These are phyloP conservation scores for Nannospalax galili DNA, from an alignment of 2,113 vertebrate species.

Conservation along the genomic window DNA sequence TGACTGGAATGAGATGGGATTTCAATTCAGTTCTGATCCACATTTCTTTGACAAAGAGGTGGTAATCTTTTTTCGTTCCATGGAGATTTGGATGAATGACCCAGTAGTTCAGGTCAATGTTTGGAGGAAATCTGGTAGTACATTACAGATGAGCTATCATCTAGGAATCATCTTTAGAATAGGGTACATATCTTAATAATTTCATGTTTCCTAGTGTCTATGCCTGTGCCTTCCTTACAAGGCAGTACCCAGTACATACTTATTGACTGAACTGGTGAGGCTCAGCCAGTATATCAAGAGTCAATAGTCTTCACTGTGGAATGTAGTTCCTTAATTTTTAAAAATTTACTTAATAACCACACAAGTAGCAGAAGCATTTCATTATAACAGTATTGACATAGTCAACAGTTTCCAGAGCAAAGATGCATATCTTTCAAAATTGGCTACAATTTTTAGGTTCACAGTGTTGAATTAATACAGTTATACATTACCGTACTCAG, in stretches of 20 bases:
- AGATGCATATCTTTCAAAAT: too few species aligned
- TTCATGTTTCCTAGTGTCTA: not conserved
- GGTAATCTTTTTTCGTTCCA: not conserved
- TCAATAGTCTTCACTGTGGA: too few species aligned
- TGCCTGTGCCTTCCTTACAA: not conserved
- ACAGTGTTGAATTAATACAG: too few species aligned
- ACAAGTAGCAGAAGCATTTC: too few species aligned
- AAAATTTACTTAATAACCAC: too few species aligned
- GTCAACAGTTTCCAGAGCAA: too few species aligned
- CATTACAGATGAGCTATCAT: not conserved
- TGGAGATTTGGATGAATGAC: not conserved
- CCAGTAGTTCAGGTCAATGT: conserved; percentile 1
- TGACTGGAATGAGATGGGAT: not conserved
- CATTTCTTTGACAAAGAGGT: not conserved
- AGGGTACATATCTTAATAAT: not conserved
- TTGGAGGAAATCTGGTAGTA: not conserved
- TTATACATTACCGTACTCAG: too few species aligned
- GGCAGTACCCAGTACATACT: conserved; percentile 9
- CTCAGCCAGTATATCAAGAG: too few species aligned
- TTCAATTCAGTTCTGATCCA: not conserved
- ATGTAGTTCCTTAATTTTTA: too few species aligned
- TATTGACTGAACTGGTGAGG: not conserved
- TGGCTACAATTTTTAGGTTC: too few species aligned
- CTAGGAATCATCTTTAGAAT: not conserved
- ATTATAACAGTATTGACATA: too few species aligned